A percentile compares a stretch with the other conserved stretches of the same genome.
phyloP scores from a whole-genome alignment of 2,113 vertebrate genomes.

The Catharus bicknelli region DNA sequence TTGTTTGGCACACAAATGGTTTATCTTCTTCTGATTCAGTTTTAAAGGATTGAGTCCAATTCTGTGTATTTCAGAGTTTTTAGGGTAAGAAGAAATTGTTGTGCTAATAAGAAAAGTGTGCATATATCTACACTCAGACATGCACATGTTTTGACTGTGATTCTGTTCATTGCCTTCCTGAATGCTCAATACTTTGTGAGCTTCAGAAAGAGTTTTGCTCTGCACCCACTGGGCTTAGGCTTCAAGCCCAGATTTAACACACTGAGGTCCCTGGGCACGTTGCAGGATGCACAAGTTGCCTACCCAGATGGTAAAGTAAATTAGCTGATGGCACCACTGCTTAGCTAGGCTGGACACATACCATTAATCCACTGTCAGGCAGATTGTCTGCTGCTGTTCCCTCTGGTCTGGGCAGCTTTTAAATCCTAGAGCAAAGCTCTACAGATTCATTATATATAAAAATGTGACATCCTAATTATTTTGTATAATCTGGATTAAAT shows the following conservation, averaged over 20 bases:
- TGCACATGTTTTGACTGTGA: rapidly evolving
- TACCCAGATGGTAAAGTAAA: not conserved
- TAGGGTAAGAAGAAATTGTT: not conserved
- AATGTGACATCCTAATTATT: not conserved
- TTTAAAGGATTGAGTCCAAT: not conserved
- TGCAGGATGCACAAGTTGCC: not conserved
- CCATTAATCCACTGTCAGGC: not conserved
- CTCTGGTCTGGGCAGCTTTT: not conserved
- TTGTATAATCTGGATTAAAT: not conserved
- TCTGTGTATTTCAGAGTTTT: not conserved
- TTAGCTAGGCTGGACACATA: not conserved
- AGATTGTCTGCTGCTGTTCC: conserved; percentile 3
- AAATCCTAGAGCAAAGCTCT: not conserved
- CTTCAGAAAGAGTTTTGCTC: not conserved
- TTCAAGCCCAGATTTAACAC: not conserved
- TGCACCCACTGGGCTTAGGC: not conserved
- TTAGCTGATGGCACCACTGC: not conserved
- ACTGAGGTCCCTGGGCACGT: not conserved
- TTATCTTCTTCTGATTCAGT: not conserved
- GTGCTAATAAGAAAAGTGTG: not conserved
- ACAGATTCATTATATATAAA: not conserved
- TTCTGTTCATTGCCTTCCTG: not conserved
- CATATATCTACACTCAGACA: not conserved
- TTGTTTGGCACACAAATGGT: not conserved
- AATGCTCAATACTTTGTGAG: rapidly evolving